Evolutionary conservation across 2,113 vertebrate species (phyloP).

Genomic region (Halcyon malimbica): DNA sequence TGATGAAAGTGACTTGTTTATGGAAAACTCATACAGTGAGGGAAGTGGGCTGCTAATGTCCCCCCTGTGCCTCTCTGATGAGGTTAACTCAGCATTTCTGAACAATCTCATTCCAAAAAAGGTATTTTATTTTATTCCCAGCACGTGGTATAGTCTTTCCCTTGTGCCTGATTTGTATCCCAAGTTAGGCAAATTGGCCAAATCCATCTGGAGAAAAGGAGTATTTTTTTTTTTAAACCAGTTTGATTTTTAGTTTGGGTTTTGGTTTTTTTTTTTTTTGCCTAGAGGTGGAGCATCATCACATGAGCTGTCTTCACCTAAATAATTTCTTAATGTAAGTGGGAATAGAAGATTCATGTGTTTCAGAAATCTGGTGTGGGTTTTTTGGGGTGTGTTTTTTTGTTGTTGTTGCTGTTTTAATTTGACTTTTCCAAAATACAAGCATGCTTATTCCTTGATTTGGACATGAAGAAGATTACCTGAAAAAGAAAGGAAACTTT

Average conservation of each 20-base stretch:
- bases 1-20: slow-evolving; percentile 88
- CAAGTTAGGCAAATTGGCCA: neutral
- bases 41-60: slow-evolving; percentile 81
- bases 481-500: neutral
- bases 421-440: neutral
- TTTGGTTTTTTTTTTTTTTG: neutral
- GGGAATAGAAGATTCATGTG: neutral
- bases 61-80: slow-evolving; percentile 93
- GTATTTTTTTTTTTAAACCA: neutral
- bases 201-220: neutral
- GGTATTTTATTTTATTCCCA: slow-evolving; percentile 66
- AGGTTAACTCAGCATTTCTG: slow-evolving; percentile 86
- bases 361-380: neutral
- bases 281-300: neutral
- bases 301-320: neutral
- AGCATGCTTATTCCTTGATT: neutral
- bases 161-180: neutral
- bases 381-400: neutral
- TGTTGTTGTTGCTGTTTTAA: neutral
- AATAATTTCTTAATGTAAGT: neutral
- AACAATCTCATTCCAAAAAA: slow-evolving; percentile 89
- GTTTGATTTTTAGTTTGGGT: neutral
- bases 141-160: neutral
- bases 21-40: slow-evolving; percentile 80
- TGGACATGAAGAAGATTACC: neutral